Evolutionary conservation across 2,888 invertebrate genomes (phyloP), one percentile per base, ranked within the genome.

Genomic region (Tridacna gigas): DNA sequence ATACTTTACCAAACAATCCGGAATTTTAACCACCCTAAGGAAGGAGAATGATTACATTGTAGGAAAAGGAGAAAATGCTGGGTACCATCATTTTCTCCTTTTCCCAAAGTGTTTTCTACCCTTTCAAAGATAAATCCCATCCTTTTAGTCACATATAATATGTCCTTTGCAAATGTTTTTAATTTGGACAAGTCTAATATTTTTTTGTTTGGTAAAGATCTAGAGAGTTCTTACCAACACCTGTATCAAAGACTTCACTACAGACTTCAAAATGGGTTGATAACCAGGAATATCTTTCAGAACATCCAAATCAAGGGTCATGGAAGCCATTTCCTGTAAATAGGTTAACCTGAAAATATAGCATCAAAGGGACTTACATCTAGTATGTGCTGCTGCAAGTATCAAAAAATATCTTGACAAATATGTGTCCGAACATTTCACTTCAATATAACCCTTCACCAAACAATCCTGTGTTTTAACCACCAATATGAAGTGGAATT

Each of bases 221-320:
- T 25, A 65, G 7, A 65, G 7, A n/a, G 28, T 66, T 26, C 69
- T 47, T 45, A 69, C 69, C n/a, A 69, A n/a, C n/a, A 69, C 47
- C 28, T 69, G 69, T 45, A 69, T 69, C 18, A 69, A 47, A 5
- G 69, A 69, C 22, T 69, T 69, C 20, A 69, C 69, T 15, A 69
- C 69, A 47, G 69, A 22, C 69, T 69, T 69, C 69, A 69, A n/a
- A n/a, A 69, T 45, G 45, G 69, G 45, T 20, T 25, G 18, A 45
- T 69, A 69, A 7, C 69, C 69, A 18, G 69, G 69, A 45, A 69
- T 47, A 11, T 69, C 69, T 69, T 69, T 69, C 12, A 69, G 69
- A 22, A 69, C 45, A 22, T 69, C 69, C 45, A 69, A 69, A 47
- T 69, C 69, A 28, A 69, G 18, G 18, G 45, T 47, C 7, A 47